Conservation (phyloP, 2,113 vertebrate genomes). For the Otocyon megalotis region DNA sequence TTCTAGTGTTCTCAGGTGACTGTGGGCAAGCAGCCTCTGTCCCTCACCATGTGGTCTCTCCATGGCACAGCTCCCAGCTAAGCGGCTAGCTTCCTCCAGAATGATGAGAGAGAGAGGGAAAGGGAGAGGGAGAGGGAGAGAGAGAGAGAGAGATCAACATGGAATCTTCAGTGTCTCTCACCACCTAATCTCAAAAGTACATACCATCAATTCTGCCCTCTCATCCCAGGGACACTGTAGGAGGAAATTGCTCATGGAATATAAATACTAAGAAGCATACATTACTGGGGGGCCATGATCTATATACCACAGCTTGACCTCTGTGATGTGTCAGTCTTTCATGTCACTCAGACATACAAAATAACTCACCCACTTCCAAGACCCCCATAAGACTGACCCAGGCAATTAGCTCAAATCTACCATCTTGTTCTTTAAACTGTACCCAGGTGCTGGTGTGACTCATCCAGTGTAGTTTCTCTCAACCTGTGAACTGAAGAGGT, state of each 20-base stretch:
- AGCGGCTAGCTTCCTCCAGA: not conserved
- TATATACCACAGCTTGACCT: not conserved
- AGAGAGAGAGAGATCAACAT: not conserved
- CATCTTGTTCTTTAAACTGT: not conserved
- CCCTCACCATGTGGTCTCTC: not conserved
- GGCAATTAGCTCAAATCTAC: not conserved
- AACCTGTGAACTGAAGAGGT: not conserved
- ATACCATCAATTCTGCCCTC: not conserved
- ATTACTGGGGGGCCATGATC: not conserved
- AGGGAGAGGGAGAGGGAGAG: too few relatives aligned
- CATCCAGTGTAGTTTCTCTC: not conserved
- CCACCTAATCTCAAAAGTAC: not conserved
- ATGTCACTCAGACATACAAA: not conserved
- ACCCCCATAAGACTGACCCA: too few relatives aligned
- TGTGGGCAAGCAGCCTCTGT: not conserved
- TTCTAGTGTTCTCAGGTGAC: not conserved
- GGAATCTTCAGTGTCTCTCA: not conserved
- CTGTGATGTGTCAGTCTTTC: not conserved
- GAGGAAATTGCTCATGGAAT: not conserved
- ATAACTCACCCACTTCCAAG: not conserved
- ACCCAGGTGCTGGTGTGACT: not conserved
- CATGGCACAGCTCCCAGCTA: not conserved
- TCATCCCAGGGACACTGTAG: not conserved
- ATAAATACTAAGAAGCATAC: not conserved
- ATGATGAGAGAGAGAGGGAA: not conserved